Percentiles rank a stretch among this genome's conserved stretches.
These are phyloP conservation scores for Halcyon malimbica DNA, from an alignment of 2,113 vertebrate genomes.

Conservation along the genomic window DNA sequence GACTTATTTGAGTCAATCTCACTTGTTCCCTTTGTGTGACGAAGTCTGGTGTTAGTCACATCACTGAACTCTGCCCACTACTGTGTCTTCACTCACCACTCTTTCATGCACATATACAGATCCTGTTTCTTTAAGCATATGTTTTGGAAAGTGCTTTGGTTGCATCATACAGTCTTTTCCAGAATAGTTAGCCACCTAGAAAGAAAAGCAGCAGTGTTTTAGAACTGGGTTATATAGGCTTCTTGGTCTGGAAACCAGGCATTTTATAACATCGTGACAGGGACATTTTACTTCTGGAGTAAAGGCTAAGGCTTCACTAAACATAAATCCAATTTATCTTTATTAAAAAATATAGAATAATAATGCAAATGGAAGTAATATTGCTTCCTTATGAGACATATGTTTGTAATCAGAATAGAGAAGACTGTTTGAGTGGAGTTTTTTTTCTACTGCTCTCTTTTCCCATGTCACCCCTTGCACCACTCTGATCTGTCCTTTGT, in stretches of 20 bases:
- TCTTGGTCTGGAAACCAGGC: not conserved
- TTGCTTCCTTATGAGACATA: constrained; percentile 26
- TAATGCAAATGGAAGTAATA: not conserved
- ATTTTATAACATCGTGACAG: not conserved
- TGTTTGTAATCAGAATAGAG: not conserved
- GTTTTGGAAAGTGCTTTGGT: not conserved
- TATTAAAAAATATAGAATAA: not conserved
- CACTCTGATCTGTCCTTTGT: not conserved
- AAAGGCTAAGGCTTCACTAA: constrained; percentile 10
- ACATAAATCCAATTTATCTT: not conserved
- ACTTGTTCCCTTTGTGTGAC: not conserved
- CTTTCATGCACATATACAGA: not conserved
- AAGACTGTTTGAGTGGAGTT: not conserved
- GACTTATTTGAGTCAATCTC: not conserved
- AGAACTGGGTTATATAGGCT: not conserved
- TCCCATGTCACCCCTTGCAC: not conserved
- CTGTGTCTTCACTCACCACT: not conserved
- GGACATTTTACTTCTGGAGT: constrained; percentile 22
- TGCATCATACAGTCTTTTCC: not conserved
- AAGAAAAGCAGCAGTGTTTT: not conserved
- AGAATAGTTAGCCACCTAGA: not conserved
- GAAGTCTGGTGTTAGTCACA: not conserved
- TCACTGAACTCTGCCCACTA: not conserved
- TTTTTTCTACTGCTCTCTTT: not conserved
- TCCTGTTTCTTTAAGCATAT: not conserved